Conservation (phyloP, 2,797 vertebrate species). For the Philypnodon macrostomus region DNA sequence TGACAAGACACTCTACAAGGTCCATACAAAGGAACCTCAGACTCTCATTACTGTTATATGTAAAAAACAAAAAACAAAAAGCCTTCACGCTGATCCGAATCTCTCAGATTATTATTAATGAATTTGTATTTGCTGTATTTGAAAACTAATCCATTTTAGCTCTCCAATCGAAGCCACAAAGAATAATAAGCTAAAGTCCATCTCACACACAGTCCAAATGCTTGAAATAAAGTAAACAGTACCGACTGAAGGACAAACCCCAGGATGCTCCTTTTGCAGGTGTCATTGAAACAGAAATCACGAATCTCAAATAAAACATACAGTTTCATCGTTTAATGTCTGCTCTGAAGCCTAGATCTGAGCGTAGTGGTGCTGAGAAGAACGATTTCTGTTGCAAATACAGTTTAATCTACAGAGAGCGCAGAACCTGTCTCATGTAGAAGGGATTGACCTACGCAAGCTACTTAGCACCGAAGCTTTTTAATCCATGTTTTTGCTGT, state of each 20-base stretch:
- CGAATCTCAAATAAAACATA: constrained; percentile 12
- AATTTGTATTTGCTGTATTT: too few species aligned
- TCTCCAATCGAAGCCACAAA: constrained; percentile 6
- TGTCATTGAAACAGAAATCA: constrained; percentile 15
- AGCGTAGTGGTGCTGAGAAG: too few species aligned
- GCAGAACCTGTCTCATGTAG: constrained; percentile 39
- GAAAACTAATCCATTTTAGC: constrained; percentile 1
- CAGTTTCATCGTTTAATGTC: constrained; percentile 26
- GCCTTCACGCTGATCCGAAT: neutral
- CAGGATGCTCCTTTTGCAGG: constrained; percentile 22
- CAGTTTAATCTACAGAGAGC: constrained; percentile 40
- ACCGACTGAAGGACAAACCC: constrained; percentile 31
- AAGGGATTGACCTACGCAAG: constrained; percentile 41
- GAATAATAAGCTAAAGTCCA: constrained; percentile 17
- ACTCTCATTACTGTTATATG: too few species aligned
- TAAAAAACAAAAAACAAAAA: neutral
- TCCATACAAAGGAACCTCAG: too few species aligned
- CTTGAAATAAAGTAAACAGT: constrained; percentile 19
- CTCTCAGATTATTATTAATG: too few species aligned
- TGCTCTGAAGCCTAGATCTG: constrained; percentile 33
- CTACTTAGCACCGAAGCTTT: constrained; percentile 48
- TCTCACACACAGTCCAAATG: constrained; percentile 20
- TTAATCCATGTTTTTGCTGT: constrained; percentile 56
- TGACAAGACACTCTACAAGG: neutral
- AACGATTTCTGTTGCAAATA: constrained; percentile 26